Percentiles rank a stretch among this genome's conserved stretches.
phyloP scores from a whole-genome alignment of 1,140 invertebrate genomes.

The Scaptodrosophila lebanonensis region DNA sequence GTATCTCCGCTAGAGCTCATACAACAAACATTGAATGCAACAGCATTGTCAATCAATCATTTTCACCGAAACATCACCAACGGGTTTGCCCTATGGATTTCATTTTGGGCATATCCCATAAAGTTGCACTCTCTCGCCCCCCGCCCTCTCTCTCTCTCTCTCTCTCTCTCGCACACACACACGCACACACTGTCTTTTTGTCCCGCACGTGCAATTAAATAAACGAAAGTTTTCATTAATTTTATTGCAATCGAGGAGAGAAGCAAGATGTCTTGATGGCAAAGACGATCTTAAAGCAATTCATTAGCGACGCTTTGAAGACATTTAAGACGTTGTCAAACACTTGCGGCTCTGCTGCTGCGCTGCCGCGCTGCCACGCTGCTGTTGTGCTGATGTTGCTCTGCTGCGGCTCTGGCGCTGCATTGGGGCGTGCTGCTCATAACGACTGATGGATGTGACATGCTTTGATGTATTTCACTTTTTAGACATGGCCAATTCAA shows the following conservation, averaged over 20 bases:
- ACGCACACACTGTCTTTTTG: conserved; percentile 34
- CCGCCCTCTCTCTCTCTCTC: conserved; percentile 36
- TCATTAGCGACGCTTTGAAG: conserved; percentile 65
- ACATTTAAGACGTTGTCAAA: conserved; percentile 48
- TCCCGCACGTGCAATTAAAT: conserved; percentile 65
- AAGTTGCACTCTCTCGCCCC: conserved; percentile 30
- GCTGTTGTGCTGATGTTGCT: conserved; percentile 22
- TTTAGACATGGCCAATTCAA: conserved; percentile 37
- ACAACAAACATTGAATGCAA: conserved; percentile 25
- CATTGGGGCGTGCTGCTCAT: conserved; percentile 63
- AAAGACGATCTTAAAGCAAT: conserved; percentile 57
- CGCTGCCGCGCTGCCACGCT: not conserved
- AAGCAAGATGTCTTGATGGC: not conserved
- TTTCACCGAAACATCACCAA: conserved; percentile 62
- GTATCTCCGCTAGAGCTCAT: conserved; percentile 31
- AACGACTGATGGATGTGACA: conserved; percentile 72
- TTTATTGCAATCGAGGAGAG: conserved; percentile 57
- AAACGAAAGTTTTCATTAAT: conserved; percentile 74
- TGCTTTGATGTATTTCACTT: conserved; percentile 74
- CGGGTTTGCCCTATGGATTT: conserved; percentile 66
- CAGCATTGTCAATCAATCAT: conserved; percentile 69
- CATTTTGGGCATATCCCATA: conserved; percentile 60
- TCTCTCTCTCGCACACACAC: conserved; percentile 40
- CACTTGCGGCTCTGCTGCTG: too few relatives aligned
- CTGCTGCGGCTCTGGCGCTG: conserved; percentile 15